A percentile compares a stretch with the other conserved stretches of the same genome.
phyloP scores from a whole-genome alignment of 2,888 invertebrate species.

The Bugula neritina region DNA sequence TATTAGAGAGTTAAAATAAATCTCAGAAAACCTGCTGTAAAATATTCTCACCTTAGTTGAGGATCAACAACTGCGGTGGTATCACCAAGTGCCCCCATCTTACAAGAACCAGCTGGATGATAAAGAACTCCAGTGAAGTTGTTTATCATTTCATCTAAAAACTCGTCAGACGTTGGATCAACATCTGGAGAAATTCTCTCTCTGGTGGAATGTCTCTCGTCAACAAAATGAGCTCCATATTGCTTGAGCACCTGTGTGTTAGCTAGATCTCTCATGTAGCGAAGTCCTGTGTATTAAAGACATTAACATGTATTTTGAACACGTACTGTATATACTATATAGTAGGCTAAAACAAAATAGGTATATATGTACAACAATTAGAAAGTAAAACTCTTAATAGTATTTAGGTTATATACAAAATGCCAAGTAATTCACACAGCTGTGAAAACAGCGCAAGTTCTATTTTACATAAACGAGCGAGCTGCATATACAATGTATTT shows the following conservation, averaged over 20 bases:
- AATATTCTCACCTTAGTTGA: slow-evolving; percentile 13
- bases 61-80: slow-evolving; percentile 2
- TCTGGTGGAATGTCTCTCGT: slow-evolving; percentile 22
- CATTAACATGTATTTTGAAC: too few relatives aligned
- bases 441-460: too few relatives aligned
- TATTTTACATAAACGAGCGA: too few relatives aligned
- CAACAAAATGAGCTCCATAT: slow-evolving; percentile 2
- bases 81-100: slow-evolving; percentile 13
- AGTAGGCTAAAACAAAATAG: too few relatives aligned
- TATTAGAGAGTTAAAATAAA: too few relatives aligned
- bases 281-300: not conserved
- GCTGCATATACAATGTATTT: too few relatives aligned
- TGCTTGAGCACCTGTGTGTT: not conserved
- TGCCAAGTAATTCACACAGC: too few relatives aligned
- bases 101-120: slow-evolving; percentile 24
- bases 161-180: not conserved
- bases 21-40: too few relatives aligned
- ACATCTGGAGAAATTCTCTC: slow-evolving; percentile 6
- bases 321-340: too few relatives aligned
- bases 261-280: not conserved
- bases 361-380: too few relatives aligned
- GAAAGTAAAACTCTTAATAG: too few relatives aligned
- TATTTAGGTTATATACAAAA: too few relatives aligned
- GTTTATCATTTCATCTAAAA: not conserved
- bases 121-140: slow-evolving; percentile 21